phyloP scores from a whole-genome alignment of 2,113 vertebrate species.

The mouse (Mus musculus) region DNA sequence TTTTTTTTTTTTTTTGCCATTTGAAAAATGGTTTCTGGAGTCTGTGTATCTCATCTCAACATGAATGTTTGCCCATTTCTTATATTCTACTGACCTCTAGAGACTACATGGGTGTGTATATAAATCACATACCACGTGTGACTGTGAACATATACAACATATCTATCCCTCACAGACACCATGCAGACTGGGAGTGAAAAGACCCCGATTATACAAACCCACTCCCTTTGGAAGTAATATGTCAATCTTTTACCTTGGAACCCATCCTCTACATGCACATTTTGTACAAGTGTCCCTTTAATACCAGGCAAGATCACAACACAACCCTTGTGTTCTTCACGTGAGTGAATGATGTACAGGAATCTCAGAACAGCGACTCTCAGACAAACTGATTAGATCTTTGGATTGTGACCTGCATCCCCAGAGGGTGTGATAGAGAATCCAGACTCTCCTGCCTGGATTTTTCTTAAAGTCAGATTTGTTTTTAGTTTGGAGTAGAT shows the following conservation, averaged over 20 bases:
- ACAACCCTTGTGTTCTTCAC: neutral
- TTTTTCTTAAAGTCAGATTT: conserved; percentile 52
- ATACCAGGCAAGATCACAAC: neutral
- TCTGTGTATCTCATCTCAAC: conserved; percentile 62
- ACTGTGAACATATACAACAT: conserved; percentile 25
- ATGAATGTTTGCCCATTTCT: conserved; percentile 85
- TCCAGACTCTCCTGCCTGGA: neutral
- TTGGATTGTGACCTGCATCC: neutral
- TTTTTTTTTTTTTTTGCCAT: conserved; percentile 37
- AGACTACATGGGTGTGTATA: conserved; percentile 83
- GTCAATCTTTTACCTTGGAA: neutral
- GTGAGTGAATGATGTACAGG: neutral
- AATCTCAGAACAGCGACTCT: neutral
- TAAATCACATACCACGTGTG: conserved; percentile 42
- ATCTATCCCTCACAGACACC: neutral
- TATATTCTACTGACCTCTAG: conserved; percentile 92
- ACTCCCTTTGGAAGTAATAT: conserved; percentile 23
- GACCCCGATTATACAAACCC: neutral
- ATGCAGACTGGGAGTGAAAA: neutral
- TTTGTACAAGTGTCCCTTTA: neutral
- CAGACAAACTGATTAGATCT: neutral
- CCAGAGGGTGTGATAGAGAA: neutral
- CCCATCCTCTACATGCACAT: neutral
- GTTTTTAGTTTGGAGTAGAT: conserved; percentile 22
- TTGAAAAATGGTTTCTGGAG: conserved; percentile 73